A percentile compares a stretch with the other conserved stretches of the same genome.
phyloP scores from a whole-genome alignment of 2,113 vertebrate species.

The Nanorana parkeri region DNA sequence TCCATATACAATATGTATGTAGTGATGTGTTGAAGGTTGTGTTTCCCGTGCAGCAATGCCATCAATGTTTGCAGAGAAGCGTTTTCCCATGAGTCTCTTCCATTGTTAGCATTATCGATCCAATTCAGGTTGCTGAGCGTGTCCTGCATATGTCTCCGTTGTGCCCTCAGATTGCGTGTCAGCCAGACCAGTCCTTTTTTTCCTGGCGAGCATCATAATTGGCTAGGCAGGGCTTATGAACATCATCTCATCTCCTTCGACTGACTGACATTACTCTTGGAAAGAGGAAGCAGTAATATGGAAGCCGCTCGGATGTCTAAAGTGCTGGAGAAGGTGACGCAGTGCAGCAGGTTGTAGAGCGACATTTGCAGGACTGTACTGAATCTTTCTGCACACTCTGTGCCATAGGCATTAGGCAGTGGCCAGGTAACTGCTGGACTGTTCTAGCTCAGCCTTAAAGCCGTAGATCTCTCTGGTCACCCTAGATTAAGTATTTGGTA shows the following conservation, averaged over 20 bases:
- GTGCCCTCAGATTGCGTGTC: constrained; percentile 25
- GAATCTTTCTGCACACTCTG: constrained; percentile 38
- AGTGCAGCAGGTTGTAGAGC: constrained; percentile 56
- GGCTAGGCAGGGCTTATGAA: constrained; percentile 57
- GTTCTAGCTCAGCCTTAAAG: background rate
- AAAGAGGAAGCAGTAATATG: constrained; percentile 61
- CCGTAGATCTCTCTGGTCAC: background rate
- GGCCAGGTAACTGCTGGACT: constrained; percentile 37
- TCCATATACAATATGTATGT: background rate
- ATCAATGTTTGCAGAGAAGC: background rate
- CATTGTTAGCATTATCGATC: constrained; percentile 62
- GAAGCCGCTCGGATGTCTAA: constrained; percentile 57
- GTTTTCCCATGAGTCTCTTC: constrained; percentile 43
- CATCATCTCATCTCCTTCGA: constrained; percentile 25
- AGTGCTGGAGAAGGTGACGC: constrained; percentile 64
- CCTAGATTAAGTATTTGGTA: no score
- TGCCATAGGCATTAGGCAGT: constrained; percentile 7
- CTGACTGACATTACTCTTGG: constrained; percentile 5
- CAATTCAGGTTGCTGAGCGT: constrained; percentile 54
- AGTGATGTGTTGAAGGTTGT: background rate
- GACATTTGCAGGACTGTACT: constrained; percentile 59
- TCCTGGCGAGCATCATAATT: background rate
- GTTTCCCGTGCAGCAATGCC: background rate
- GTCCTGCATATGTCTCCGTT: background rate
- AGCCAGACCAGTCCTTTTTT: constrained; percentile 39